A percentile compares a stretch with the other conserved stretches of the same genome.
These are phyloP conservation scores for Leptobrachium ailaonicum DNA, from an alignment of 2,113 vertebrate species.

Conservation along the genomic window DNA sequence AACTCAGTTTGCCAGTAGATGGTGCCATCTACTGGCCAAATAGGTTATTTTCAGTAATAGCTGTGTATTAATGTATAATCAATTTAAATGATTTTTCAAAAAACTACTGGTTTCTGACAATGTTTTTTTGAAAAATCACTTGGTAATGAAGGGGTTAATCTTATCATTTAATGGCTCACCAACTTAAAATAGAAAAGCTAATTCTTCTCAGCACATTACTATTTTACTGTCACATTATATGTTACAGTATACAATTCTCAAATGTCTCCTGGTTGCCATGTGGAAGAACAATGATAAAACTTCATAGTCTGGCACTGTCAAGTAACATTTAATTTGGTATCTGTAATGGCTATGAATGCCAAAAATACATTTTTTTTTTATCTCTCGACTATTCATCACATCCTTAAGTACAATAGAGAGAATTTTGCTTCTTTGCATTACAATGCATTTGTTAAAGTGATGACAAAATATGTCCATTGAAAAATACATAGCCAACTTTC, in stretches of 20 bases:
- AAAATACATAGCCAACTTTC: not conserved
- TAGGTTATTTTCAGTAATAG: too few species aligned
- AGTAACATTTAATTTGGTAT: slow-evolving; percentile 36
- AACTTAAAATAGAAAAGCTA: slow-evolving; percentile 8
- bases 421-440: slow-evolving; percentile 23
- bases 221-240: slow-evolving; percentile 20
- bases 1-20: too few species aligned
- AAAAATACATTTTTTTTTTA: slow-evolving; percentile 17
- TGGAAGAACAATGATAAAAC: slow-evolving; percentile 41
- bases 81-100: too few species aligned
- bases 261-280: slow-evolving; percentile 46
- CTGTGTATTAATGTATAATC: too few species aligned
- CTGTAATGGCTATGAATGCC: not conserved
- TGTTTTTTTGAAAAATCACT: too few species aligned
- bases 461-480: too few species aligned
- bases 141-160: too few species aligned
- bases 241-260: slow-evolving; percentile 22
- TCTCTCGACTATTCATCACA: slow-evolving; percentile 34
- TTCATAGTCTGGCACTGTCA: slow-evolving; percentile 30
- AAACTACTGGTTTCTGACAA: too few species aligned
- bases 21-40: too few species aligned
- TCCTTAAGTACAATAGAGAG: slow-evolving; percentile 25
- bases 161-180: too few species aligned
- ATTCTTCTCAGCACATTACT: slow-evolving; percentile 9
- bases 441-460: slow-evolving; percentile 2